These are phyloP conservation scores for Pachypanchax playfairii DNA, from an alignment of 2,113 vertebrate species.

Conservation along the genomic window DNA sequence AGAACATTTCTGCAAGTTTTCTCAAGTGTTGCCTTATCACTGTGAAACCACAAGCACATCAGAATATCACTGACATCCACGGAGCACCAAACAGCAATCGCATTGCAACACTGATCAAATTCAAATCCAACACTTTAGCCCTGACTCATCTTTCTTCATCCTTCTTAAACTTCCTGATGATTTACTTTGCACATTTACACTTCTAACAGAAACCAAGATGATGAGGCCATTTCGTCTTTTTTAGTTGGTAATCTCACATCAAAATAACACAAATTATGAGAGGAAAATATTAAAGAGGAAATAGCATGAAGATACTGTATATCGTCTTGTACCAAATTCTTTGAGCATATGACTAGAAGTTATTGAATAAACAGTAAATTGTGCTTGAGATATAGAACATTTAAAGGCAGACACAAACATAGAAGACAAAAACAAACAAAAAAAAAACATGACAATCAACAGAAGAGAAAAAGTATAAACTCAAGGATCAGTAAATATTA, in stretches of 20 bases:
- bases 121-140: conserved; percentile 22
- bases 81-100: not conserved
- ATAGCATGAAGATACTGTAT: not conserved
- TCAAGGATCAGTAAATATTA: too few relatives aligned
- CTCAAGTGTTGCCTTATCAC: not conserved
- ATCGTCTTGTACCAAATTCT: not conserved
- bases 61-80: conserved; percentile 13
- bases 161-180: conserved; percentile 6
- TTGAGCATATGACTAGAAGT: conserved; percentile 1
- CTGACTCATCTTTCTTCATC: conserved; percentile 2
- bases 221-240: not conserved
- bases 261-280: not conserved
- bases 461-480: too few relatives aligned
- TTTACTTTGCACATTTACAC: conserved; percentile 20
- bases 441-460: too few relatives aligned
- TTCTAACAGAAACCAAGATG: not conserved
- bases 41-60: conserved; percentile 12
- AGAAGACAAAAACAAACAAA: too few relatives aligned
- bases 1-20: not conserved
- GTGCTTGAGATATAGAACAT: too few relatives aligned
- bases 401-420: too few relatives aligned
- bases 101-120: conserved; percentile 16
- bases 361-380: not conserved
- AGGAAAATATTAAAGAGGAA: not conserved
- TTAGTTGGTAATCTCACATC: not conserved